A percentile compares a stretch with the other conserved stretches of the same genome.
phyloP scores from a whole-genome alignment of 2,797 vertebrate genomes.

The Melanotaenia pygmaea region DNA sequence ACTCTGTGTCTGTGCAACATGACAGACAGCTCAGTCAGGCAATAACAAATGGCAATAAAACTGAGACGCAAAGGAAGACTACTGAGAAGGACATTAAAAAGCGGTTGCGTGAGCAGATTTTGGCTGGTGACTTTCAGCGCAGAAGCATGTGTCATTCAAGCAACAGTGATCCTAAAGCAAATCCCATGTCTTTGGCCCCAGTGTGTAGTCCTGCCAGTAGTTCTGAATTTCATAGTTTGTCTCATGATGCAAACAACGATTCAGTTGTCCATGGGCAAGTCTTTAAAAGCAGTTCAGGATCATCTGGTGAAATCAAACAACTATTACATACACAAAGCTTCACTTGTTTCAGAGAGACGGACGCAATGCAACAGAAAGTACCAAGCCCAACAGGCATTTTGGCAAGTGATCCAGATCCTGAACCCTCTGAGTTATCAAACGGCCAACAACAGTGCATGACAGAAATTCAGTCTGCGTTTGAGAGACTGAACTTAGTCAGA shows the following conservation, averaged over 20 bases:
- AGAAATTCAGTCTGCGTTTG: constrained; percentile 89
- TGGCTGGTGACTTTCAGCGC: constrained; percentile 79
- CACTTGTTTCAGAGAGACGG: constrained; percentile 59
- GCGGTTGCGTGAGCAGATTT: constrained; percentile 82
- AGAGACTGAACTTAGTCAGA: constrained; percentile 87
- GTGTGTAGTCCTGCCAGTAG: constrained; percentile 37
- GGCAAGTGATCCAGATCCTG: constrained; percentile 48
- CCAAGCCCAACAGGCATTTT: constrained; percentile 21
- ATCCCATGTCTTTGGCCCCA: constrained; percentile 40
- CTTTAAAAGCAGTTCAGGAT: constrained; percentile 29
- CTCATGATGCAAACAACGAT: constrained; percentile 37
- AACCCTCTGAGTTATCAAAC: constrained; percentile 60
- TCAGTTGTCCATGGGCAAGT: constrained; percentile 26
- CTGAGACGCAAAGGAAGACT: constrained; percentile 42
- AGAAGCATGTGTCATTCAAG: constrained; percentile 57
- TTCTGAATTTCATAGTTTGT: constrained; percentile 39
- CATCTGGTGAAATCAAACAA: constrained; percentile 43
- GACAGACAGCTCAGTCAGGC: constrained; percentile 42
- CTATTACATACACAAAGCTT: constrained; percentile 60
- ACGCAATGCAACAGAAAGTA: constrained; percentile 15
- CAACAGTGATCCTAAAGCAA: constrained; percentile 49
- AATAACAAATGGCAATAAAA: constrained; percentile 20
- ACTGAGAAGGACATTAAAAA: constrained; percentile 79
- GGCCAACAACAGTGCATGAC: constrained; percentile 84
- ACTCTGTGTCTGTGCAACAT: constrained; percentile 50